Percentiles rank a stretch among this genome's conserved stretches.
Evolutionary conservation across 2,888 invertebrate species (phyloP).

Genomic region (Trachelus tabidus): DNA sequence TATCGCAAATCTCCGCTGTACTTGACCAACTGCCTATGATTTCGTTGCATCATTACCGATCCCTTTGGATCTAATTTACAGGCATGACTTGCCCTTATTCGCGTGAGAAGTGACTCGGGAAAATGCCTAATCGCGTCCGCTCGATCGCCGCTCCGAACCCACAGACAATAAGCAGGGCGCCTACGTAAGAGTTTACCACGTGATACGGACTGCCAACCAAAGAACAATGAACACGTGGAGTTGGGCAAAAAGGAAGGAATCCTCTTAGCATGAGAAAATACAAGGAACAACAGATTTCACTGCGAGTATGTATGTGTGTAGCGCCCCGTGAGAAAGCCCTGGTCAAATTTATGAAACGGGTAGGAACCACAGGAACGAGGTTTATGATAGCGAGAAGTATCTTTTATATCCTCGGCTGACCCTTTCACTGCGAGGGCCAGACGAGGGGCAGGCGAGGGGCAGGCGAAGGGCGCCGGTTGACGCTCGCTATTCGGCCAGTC

Average conservation of each 20-base stretch:
- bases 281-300: neutral
- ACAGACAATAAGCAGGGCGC: neutral
- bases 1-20: neutral
- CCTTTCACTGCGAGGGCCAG: neutral
- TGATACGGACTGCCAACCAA: neutral
- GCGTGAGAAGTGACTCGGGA: neutral
- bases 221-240: neutral
- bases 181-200: neutral
- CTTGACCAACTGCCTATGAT: neutral
- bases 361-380: neutral
- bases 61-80: neutral
- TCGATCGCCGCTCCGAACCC: neutral
- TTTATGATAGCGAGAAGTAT: neutral
- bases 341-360: neutral
- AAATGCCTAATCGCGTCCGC: neutral
- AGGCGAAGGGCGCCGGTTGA: neutral
- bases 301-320: neutral
- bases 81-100: neutral
- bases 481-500: neutral
- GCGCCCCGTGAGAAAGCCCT: neutral
- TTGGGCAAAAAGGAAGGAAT: neutral
- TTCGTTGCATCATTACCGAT: neutral
- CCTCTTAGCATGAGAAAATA: neutral
- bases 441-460: neutral
- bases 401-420: slow-evolving; percentile 4